Evolutionary conservation across 1,140 invertebrate genomes (phyloP).

Genomic region (Leptinotarsa undecemlineata): DNA sequence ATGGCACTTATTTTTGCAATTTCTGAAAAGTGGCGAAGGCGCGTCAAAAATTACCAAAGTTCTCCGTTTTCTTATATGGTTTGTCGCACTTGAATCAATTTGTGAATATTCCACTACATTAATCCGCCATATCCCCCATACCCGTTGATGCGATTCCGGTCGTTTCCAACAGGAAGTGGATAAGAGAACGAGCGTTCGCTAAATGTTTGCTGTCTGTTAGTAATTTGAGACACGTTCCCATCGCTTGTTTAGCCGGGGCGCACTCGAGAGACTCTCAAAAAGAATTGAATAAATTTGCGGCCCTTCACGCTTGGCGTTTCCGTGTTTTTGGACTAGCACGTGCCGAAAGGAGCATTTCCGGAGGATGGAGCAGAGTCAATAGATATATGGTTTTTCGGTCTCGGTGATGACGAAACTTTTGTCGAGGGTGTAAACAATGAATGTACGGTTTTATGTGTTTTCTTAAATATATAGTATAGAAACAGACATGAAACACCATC

Average conservation of each 20-base stretch:
- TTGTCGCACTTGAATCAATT: no score
- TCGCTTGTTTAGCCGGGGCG: background rate
- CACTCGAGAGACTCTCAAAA: background rate
- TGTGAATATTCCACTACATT: no score
- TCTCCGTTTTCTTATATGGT: no score
- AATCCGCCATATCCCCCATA: no score
- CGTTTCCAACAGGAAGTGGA: slow-evolving; percentile 2
- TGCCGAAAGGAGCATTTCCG: background rate
- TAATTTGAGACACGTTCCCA: slow-evolving; percentile 5
- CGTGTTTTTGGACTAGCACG: slow-evolving; percentile 4
- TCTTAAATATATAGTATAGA: no score
- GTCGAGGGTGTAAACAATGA: no score
- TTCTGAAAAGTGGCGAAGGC: no score
- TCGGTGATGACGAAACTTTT: background rate
- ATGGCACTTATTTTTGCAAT: no score
- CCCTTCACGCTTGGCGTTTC: background rate
- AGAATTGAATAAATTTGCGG: slow-evolving; percentile 8
- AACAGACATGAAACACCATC: no score
- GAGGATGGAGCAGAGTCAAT: slow-evolving; percentile 3
- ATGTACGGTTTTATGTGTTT: no score
- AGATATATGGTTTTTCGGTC: background rate
- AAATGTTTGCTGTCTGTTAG: slow-evolving; percentile 7
- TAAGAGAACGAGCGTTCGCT: background rate
- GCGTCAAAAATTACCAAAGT: no score
- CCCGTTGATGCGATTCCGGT: background rate